phyloP scores from a whole-genome alignment of 2,888 invertebrate species.

The Eutolmus rufibarbis region DNA sequence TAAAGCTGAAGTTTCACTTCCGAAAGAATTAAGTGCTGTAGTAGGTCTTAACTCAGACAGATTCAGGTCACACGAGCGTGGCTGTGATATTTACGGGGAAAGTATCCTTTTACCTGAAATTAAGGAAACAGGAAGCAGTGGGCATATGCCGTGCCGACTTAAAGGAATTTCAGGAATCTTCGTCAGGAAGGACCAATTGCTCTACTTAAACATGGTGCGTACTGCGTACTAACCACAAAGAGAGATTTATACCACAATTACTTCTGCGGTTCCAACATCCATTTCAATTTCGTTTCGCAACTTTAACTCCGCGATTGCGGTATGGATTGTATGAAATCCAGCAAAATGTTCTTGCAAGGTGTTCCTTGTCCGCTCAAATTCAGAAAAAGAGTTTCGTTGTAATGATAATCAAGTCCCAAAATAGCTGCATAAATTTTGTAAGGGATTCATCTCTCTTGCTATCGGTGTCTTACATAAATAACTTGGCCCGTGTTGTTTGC shows the following conservation, averaged over 20 bases:
- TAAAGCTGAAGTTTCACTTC: background rate
- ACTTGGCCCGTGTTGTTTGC: constrained; percentile 9
- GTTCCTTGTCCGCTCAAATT: background rate
- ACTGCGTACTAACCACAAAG: background rate
- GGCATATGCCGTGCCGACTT: background rate
- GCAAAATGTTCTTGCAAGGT: background rate
- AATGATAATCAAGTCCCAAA: background rate
- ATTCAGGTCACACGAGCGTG: background rate
- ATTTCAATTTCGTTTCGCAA: background rate
- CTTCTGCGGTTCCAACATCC: background rate
- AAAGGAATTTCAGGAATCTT: background rate
- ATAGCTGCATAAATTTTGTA: constrained; percentile 7
- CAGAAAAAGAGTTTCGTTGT: background rate
- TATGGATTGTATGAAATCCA: background rate
- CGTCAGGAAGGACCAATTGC: background rate
- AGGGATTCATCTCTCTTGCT: background rate
- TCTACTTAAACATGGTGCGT: background rate
- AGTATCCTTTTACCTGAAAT: background rate
- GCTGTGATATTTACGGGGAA: background rate
- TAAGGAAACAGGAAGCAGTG: background rate
- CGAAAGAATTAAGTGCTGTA: background rate
- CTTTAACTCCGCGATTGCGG: background rate
- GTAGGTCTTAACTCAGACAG: background rate
- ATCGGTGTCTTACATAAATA: constrained; percentile 1
- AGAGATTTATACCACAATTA: background rate